These are phyloP conservation scores for Bos taurus DNA, from an alignment of 2,113 vertebrate genomes.

Conservation along the genomic window ARS-UCD2.0 NC_037339.1:27468001-27468500, in stretches of 20 bases:
- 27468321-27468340: not conserved
- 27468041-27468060: slow-evolving; percentile 47
- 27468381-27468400: not conserved
- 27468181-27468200: not conserved
- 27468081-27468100: slow-evolving; percentile 60
- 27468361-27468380: not conserved
- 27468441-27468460: not conserved
- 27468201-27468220: not conserved
- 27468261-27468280: not conserved
- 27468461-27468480: not conserved
- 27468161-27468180: not conserved
- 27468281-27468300: not conserved
- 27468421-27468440: not conserved
- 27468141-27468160: not conserved
- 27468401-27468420: not conserved
- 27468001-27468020: slow-evolving; percentile 48
- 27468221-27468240: not conserved
- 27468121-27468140: not conserved
- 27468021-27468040: not conserved
- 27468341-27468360: accelerated
- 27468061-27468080: slow-evolving; percentile 31
- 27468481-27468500: not conserved
- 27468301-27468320: not conserved
- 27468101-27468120: not conserved
- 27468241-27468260: not conserved